Evolutionary conservation across 1,140 invertebrate genomes (phyloP).

Genomic region (Mylabris phalerata): DNA sequence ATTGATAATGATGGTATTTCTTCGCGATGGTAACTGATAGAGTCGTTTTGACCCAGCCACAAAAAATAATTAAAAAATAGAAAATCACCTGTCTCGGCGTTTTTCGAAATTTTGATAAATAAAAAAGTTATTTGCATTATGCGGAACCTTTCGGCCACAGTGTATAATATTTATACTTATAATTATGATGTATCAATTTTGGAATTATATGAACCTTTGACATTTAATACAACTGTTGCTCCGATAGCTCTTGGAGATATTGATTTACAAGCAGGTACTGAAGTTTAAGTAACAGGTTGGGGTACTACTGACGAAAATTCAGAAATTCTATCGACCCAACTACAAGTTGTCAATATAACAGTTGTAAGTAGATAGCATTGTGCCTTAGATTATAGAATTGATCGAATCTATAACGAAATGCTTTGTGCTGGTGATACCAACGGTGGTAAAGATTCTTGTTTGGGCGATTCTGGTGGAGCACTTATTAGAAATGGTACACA

Average conservation of each 20-base stretch:
- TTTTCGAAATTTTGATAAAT: too few relatives aligned
- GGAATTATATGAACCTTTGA: neutral
- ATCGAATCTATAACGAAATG: constrained; percentile 22
- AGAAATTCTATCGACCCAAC: neutral
- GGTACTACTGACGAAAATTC: too few relatives aligned
- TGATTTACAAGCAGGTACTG: too few relatives aligned
- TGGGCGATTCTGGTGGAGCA: constrained; percentile 24
- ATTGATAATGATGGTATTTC: too few relatives aligned
- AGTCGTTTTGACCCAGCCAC: too few relatives aligned
- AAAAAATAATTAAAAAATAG: too few relatives aligned
- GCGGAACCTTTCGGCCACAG: too few relatives aligned
- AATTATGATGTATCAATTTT: constrained; percentile 14
- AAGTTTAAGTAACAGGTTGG: neutral
- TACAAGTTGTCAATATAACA: constrained; percentile 27
- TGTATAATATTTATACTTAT: constrained; percentile 6
- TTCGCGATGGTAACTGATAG: too few relatives aligned
- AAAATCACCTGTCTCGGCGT: too few relatives aligned
- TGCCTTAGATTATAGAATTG: neutral
- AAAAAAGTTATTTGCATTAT: too few relatives aligned
- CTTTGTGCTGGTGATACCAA: constrained; percentile 39
- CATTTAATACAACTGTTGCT: neutral
- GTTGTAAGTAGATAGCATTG: constrained; percentile 17
- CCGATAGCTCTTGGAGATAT: neutral
- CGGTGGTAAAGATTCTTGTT: constrained; percentile 35
- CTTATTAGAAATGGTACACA: constrained; percentile 40